A percentile compares a stretch with the other conserved stretches of the same genome.
These are phyloP conservation scores for Hydractinia echinata DNA, from an alignment of 30 jellyfish, hydroid and myxozoan species.

Conservation along the genomic window DNA sequence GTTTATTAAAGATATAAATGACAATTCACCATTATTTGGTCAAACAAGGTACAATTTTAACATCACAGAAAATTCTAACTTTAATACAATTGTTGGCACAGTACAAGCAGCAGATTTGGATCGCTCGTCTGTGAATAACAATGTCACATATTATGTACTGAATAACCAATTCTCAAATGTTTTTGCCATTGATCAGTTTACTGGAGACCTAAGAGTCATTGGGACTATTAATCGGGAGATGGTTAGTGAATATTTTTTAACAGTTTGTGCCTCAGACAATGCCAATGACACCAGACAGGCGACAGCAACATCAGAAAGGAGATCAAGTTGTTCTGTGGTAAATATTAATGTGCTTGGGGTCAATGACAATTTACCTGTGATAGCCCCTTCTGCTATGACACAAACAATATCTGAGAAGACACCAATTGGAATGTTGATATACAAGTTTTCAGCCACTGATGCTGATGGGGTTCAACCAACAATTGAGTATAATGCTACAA, in stretches of 20 bases:
- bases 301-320: background rate
- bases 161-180: constrained; percentile 3
- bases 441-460: constrained; percentile 6
- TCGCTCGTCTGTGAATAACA: constrained; percentile 18
- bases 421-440: constrained; percentile 3
- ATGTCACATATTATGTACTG: background rate
- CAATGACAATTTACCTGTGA: constrained; percentile 66
- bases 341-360: constrained; percentile 47
- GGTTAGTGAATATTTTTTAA: constrained; percentile 15
- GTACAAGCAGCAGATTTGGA: constrained; percentile 31
- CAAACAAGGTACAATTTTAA: background rate
- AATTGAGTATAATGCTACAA: background rate
- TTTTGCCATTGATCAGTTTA: background rate
- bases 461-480: constrained; percentile 20
- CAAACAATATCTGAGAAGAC: constrained; percentile 39
- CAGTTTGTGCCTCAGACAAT: constrained; percentile 56
- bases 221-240: constrained; percentile 56
- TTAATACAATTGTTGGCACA: constrained; percentile 18
- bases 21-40: constrained; percentile 29
- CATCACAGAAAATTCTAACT: constrained; percentile 5
- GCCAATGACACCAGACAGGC: constrained; percentile 34
- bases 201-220: background rate
- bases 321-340: constrained; percentile 24
- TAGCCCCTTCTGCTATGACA: constrained; percentile 29
- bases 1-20: constrained; percentile 34